phyloP scores from a whole-genome alignment of 2,888 invertebrate species.

The Drosophila neoperkinsi region DNA sequence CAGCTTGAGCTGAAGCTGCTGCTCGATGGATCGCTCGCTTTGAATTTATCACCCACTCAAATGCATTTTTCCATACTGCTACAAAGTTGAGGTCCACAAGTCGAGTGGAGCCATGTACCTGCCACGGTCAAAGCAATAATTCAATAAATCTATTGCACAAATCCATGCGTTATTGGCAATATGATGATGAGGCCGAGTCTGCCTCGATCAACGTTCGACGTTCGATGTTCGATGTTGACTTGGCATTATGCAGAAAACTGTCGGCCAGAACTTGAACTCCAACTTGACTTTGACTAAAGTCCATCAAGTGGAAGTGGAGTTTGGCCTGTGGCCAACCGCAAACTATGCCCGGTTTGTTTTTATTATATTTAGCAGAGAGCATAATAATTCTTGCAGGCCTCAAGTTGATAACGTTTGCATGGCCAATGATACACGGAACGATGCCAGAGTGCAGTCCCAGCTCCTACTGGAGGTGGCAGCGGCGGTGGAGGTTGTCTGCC shows the following conservation, averaged over 20 bases:
- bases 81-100: constrained; percentile 29
- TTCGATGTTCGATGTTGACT: constrained; percentile 46
- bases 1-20: constrained; percentile 18
- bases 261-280: constrained; percentile 76
- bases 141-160: constrained; percentile 84
- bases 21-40: constrained; percentile 53
- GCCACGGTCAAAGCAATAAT: constrained; percentile 83
- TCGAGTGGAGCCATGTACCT: constrained; percentile 80
- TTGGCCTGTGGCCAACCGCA: constrained; percentile 60
- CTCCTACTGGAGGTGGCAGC: constrained; percentile 8
- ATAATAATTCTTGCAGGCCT: constrained; percentile 80
- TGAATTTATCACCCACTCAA: constrained; percentile 81
- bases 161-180: constrained; percentile 80
- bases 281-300: constrained; percentile 82
- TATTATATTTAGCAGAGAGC: constrained; percentile 81
- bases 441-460: constrained; percentile 26
- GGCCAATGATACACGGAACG: constrained; percentile 53
- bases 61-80: constrained; percentile 74
- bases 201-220: constrained; percentile 37
- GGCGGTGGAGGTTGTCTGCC: constrained; percentile 34
- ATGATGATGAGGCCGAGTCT: constrained; percentile 77
- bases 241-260: constrained; percentile 67
- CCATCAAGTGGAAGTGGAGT: constrained; percentile 77
- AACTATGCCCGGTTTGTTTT: constrained; percentile 75
- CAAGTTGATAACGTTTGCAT: constrained; percentile 73